These are phyloP conservation scores for Apodemus agrarius DNA, from an alignment of 2,797 vertebrate species.

Conservation along the genomic window DNA sequence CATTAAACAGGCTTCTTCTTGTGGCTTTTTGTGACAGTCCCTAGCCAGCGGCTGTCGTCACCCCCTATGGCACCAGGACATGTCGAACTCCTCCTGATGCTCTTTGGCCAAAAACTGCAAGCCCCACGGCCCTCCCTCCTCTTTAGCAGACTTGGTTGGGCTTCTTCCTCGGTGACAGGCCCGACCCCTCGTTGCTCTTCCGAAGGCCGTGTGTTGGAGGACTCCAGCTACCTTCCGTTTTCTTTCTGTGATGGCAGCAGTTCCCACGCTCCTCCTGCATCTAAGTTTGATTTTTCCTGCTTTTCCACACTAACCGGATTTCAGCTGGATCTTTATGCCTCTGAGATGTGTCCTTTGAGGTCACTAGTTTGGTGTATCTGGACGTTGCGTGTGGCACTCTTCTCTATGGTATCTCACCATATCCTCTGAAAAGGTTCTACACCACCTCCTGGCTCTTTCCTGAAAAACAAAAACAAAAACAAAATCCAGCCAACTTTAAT, in stretches of 20 bases:
- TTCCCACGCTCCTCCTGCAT: neutral
- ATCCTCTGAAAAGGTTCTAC: neutral
- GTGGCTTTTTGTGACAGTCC: neutral
- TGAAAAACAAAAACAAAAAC: too few relatives aligned
- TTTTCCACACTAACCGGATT: neutral
- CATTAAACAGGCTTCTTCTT: neutral
- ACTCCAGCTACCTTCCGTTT: neutral
- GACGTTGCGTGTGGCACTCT: neutral
- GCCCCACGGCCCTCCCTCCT: neutral
- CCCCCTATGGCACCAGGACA: neutral
- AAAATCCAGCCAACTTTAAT: neutral
- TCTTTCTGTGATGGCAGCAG: neutral
- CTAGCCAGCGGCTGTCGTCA: neutral
- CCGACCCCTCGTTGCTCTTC: neutral
- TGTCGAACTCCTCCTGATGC: neutral
- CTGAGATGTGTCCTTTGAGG: neutral
- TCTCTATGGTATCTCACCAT: neutral
- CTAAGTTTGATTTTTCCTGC: neutral
- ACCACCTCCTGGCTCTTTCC: neutral
- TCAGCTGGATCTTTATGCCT: neutral
- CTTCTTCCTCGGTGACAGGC: neutral
- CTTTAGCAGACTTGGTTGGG: neutral
- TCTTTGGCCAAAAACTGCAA: neutral
- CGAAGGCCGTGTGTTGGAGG: neutral
- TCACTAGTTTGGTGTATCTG: neutral